These are phyloP conservation scores for Etheostoma perlongum DNA, from an alignment of 2,797 vertebrate species.

Conservation along the genomic window DNA sequence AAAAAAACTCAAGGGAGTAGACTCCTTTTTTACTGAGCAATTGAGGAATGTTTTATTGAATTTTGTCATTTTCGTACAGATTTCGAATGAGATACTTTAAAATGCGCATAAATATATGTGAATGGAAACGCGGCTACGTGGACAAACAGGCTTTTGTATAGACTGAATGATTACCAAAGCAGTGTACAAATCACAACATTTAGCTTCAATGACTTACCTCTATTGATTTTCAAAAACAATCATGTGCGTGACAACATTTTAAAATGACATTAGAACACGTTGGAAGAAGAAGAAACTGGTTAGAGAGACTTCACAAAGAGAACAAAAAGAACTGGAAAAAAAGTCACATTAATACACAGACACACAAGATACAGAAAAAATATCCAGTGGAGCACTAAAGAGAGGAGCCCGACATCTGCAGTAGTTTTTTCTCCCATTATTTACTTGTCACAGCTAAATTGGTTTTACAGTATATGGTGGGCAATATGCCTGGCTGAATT, in stretches of 20 bases:
- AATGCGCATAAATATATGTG: too few relatives aligned
- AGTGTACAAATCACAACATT: not conserved
- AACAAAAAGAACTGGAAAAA: slow-evolving; percentile 3
- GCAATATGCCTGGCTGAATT: not conserved
- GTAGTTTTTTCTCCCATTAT: not conserved
- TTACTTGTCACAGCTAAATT: not conserved
- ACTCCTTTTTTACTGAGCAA: too few relatives aligned
- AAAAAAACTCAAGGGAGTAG: too few relatives aligned
- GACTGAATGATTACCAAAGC: not conserved
- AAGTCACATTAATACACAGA: slow-evolving; percentile 17
- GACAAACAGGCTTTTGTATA: too few relatives aligned
- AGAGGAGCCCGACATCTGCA: not conserved
- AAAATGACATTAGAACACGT: slow-evolving; percentile 7
- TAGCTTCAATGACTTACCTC: slow-evolving; percentile 40
- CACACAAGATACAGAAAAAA: slow-evolving; percentile 4
- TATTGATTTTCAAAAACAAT: not conserved
- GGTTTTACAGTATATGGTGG: not conserved
- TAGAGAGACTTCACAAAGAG: slow-evolving; percentile 25
- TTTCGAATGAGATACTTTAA: too few relatives aligned
- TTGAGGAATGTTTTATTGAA: too few relatives aligned
- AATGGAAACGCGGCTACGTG: too few relatives aligned
- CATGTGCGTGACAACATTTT: slow-evolving; percentile 7
- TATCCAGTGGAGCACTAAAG: not conserved
- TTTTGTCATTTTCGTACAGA: too few relatives aligned
- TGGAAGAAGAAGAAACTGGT: slow-evolving; percentile 27